A percentile compares a stretch with the other conserved stretches of the same genome.
Evolutionary conservation across 1,140 invertebrate species (phyloP).

Genomic region (Lycorma delicatula): DNA sequence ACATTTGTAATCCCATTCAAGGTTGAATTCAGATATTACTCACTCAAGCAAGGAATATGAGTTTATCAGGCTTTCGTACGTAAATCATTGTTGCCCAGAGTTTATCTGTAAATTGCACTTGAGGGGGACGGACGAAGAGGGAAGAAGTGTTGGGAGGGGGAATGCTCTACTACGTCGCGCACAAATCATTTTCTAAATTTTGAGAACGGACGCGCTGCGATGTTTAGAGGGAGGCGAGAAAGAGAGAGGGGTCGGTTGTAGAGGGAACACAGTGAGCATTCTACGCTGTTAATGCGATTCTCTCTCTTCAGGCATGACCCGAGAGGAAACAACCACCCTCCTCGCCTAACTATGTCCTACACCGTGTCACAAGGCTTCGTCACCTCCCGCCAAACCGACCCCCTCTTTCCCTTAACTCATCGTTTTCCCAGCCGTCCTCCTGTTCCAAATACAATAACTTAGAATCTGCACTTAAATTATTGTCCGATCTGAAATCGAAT

Average conservation of each 20-base stretch:
- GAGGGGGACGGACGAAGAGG: not conserved
- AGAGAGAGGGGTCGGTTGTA: not conserved
- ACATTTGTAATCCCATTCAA: slow-evolving; percentile 42
- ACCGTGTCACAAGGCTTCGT: too few relatives aligned
- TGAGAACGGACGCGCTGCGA: slow-evolving; percentile 8
- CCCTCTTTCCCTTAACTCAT: too few relatives aligned
- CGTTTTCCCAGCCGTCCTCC: too few relatives aligned
- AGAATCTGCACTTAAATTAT: too few relatives aligned
- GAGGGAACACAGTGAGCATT: too few relatives aligned
- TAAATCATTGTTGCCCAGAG: slow-evolving; percentile 37
- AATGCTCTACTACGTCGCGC: slow-evolving; percentile 1
- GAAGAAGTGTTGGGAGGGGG: not conserved
- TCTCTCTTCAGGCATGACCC: too few relatives aligned
- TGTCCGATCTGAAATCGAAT: too few relatives aligned
- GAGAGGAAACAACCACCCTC: too few relatives aligned
- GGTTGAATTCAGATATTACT: slow-evolving; percentile 42
- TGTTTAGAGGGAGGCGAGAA: not conserved
- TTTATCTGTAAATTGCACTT: slow-evolving; percentile 42
- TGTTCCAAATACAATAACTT: too few relatives aligned
- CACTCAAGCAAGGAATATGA: slow-evolving; percentile 41
- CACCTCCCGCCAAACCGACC: too few relatives aligned
- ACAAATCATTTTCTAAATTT: slow-evolving; percentile 14
- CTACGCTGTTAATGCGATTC: too few relatives aligned
- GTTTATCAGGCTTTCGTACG: slow-evolving; percentile 41
- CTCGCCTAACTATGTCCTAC: too few relatives aligned